phyloP scores from a whole-genome alignment of 1,140 invertebrate genomes.

The Diorhabda sublineata region DNA sequence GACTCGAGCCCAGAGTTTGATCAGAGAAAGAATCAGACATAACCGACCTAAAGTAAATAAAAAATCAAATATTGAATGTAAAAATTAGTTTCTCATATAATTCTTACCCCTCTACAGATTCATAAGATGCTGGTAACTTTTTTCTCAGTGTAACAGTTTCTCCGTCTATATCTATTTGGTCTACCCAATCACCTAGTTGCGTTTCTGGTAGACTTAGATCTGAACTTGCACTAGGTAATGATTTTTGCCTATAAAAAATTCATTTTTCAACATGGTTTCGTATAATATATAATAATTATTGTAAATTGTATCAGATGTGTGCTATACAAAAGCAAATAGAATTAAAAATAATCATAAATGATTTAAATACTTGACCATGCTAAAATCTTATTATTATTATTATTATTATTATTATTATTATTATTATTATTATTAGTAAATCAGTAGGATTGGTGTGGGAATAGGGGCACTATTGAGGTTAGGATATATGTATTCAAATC shows the following conservation, averaged over 20 bases:
- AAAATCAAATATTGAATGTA: not conserved
- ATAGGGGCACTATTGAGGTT: too few species aligned
- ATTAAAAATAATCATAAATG: too few species aligned
- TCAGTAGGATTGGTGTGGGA: too few species aligned
- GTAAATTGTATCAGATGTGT: too few species aligned
- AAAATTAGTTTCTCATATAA: conserved; percentile 1
- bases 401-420: too few species aligned
- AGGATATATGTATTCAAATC: too few species aligned
- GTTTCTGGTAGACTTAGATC: conserved; percentile 62
- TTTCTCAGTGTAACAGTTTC: conserved; percentile 61
- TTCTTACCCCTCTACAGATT: conserved; percentile 40
- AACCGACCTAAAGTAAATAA: conserved; percentile 25
- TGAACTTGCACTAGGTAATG: conserved; percentile 65
- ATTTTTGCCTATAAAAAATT: conserved; percentile 55
- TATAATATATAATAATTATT: too few species aligned
- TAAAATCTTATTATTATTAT: too few species aligned
- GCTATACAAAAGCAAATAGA: too few species aligned
- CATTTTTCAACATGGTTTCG: too few species aligned
- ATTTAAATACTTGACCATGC: too few species aligned
- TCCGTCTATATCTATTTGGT: conserved; percentile 59
- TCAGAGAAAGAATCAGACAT: conserved; percentile 34
- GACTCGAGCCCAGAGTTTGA: conserved; percentile 28
- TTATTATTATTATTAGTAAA: too few species aligned
- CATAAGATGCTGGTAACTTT: conserved; percentile 49
- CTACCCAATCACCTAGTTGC: conserved; percentile 54